phyloP scores from a whole-genome alignment of 2,888 invertebrate genomes.

The Diarsia mendica region DNA sequence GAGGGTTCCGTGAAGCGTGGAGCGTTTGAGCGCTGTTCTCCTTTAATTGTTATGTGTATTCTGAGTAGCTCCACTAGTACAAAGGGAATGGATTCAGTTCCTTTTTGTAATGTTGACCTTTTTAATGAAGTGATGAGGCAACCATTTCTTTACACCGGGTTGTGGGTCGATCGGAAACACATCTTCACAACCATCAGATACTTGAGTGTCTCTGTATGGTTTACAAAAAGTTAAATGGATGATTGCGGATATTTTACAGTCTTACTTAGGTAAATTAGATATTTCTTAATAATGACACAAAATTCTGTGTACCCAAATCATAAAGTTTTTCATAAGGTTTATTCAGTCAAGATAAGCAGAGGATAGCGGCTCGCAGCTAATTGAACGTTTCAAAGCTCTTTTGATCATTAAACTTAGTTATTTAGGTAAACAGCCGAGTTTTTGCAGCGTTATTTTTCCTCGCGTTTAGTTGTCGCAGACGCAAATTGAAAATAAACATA shows the following conservation, averaged over 20 bases:
- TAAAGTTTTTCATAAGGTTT: constrained; percentile 9
- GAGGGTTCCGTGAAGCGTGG: background rate
- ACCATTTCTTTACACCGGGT: background rate
- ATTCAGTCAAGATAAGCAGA: constrained; percentile 34
- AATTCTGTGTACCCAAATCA: constrained; percentile 22
- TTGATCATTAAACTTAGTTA: constrained; percentile 64
- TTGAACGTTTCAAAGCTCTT: constrained; percentile 58
- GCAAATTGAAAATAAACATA: constrained; percentile 79
- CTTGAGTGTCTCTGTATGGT: background rate
- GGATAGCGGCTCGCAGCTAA: constrained; percentile 47
- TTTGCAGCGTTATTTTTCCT: constrained; percentile 46
- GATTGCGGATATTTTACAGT: background rate
- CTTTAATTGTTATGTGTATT: constrained; percentile 53
- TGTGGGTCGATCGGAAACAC: background rate
- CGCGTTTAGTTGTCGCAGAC: constrained; percentile 43
- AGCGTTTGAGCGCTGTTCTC: constrained; percentile 16
- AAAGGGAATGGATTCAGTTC: constrained; percentile 25
- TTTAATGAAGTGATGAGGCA: constrained; percentile 6
- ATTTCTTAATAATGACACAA: constrained; percentile 8
- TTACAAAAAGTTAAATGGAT: background rate
- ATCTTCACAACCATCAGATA: background rate
- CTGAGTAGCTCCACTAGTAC: constrained; percentile 27
- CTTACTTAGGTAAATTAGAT: background rate
- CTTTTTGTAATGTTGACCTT: constrained; percentile 32
- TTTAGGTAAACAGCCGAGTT: constrained; percentile 56